These are phyloP conservation scores for Aplochiton taeniatus DNA, from an alignment of 2,797 vertebrate species.

Conservation along the genomic window DNA sequence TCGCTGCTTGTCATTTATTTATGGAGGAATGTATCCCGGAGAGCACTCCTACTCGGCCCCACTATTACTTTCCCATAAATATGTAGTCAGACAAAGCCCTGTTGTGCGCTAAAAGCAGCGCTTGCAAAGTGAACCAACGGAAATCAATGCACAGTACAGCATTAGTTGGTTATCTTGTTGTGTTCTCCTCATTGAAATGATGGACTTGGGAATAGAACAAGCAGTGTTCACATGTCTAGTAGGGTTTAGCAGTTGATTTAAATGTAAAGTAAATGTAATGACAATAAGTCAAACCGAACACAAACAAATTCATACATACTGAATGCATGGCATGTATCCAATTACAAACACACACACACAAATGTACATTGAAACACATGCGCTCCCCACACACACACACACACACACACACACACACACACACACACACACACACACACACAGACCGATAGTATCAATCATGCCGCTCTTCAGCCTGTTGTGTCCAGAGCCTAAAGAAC, in stretches of 20 bases:
- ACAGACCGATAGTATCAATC: background rate
- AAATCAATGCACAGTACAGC: conserved; percentile 38
- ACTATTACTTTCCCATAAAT: conserved; percentile 64
- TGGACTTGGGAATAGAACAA: no score
- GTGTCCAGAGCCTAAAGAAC: conserved; percentile 7
- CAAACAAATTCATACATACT: conserved; percentile 8
- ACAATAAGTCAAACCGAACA: no score
- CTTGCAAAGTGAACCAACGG: conserved; percentile 40
- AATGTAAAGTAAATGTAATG: background rate
- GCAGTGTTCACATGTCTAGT: no score
- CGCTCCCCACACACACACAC: background rate
- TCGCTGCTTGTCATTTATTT: conserved; percentile 61
- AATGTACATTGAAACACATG: conserved; percentile 8
- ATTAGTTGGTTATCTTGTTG: no score
- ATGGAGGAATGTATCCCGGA: conserved; percentile 67
- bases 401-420: background rate
- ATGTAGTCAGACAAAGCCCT: conserved; percentile 56
- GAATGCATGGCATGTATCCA: no score
- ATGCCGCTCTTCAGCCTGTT: conserved; percentile 12
- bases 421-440: conserved; percentile 8
- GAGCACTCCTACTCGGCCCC: conserved; percentile 24
- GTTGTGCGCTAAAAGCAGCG: conserved; percentile 58
- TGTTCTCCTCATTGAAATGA: conserved; percentile 19
- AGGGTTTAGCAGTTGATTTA: no score
- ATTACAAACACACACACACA: background rate